These are phyloP conservation scores for Aix galericulata DNA, from an alignment of 2,113 vertebrate genomes.

Conservation along the genomic window DNA sequence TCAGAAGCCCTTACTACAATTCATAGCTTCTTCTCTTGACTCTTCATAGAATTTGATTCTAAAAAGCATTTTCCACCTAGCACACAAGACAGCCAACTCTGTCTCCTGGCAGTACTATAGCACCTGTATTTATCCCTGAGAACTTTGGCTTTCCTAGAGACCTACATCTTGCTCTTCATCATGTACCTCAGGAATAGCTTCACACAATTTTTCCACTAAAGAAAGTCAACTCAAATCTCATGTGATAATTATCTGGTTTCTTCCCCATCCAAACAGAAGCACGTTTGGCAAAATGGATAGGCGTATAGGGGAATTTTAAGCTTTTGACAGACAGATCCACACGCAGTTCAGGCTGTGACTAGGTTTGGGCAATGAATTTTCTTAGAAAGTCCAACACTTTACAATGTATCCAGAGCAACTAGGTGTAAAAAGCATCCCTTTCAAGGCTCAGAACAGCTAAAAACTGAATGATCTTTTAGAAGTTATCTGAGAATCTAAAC, in stretches of 20 bases:
- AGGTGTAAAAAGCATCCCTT: constrained; percentile 19
- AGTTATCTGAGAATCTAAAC: not conserved
- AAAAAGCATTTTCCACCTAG: not conserved
- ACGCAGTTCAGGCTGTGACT: not conserved
- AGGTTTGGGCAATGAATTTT: not conserved
- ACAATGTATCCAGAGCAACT: not conserved
- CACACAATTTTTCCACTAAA: not conserved
- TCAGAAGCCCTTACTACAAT: not conserved
- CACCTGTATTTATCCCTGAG: constrained; percentile 65
- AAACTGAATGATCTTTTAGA: not conserved
- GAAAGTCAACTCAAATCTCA: not conserved
- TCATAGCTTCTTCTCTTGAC: not conserved
- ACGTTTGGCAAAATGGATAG: constrained; percentile 18
- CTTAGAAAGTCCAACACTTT: not conserved
- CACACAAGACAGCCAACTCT: not conserved
- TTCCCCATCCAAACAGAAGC: not conserved
- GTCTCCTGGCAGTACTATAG: constrained; percentile 20
- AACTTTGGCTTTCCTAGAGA: constrained; percentile 44
- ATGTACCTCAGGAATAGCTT: not conserved
- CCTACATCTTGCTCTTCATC: not conserved
- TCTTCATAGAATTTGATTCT: not conserved
- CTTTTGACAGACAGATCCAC: not conserved
- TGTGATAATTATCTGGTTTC: not conserved
- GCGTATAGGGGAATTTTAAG: not conserved
- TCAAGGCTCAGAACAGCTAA: constrained; percentile 21